Base-by-base conservation (phyloP, 2,113 vertebrate genomes). In the Dolichallabes microphthalmus region DNA sequence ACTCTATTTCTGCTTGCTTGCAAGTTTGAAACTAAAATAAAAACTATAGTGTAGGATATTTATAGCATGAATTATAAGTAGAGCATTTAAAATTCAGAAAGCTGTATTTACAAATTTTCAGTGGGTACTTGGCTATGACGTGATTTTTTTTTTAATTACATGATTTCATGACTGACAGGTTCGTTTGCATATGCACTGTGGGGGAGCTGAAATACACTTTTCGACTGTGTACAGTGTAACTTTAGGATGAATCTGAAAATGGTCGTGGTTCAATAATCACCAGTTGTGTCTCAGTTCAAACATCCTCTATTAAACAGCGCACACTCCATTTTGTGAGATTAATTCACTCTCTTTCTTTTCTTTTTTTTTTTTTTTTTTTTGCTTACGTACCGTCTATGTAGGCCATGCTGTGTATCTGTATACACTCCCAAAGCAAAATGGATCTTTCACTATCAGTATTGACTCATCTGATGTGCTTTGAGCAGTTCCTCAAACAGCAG, bases 381-480 rank as follows among this genome's bases (percentile, higher is more conserved):
- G 45, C 45, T 45, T 45, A 45, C 45, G 6, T n/a, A 63, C 35
- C 17, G 13, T 14, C 20, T 45, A 45, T n/a, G 58, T 10, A 80
- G 32, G 58, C 57, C 35, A 63, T 27, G 22, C 22, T 80, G 22
- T 80, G 78, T 80, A 50, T 63, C 58, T 61, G 78, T 27, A 80
- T 63, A 50, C 13, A 0, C 58, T 79, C 30, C n/a, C 53, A 80
- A 80, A 61, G 58, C 78, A 80, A 80, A 80, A 80, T 11, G 30
- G 58, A 80, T 80, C 58, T 63, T 80, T 61, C 35, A 63, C 78
- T 63, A 80, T 80, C 78, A 61, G 58, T 80, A 63, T 80, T 80
- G 78, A 80, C 78, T 80, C 78, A 80, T 80, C 78, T 80, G 78
- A 45, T 80, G 78, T 80, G 78, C 78, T 80, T 27, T 80, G 78